Percentiles rank a stretch among this genome's conserved stretches.
These are phyloP conservation scores for Nemurella pictetii DNA, from an alignment of 2,888 invertebrate species.

Conservation along the genomic window DNA sequence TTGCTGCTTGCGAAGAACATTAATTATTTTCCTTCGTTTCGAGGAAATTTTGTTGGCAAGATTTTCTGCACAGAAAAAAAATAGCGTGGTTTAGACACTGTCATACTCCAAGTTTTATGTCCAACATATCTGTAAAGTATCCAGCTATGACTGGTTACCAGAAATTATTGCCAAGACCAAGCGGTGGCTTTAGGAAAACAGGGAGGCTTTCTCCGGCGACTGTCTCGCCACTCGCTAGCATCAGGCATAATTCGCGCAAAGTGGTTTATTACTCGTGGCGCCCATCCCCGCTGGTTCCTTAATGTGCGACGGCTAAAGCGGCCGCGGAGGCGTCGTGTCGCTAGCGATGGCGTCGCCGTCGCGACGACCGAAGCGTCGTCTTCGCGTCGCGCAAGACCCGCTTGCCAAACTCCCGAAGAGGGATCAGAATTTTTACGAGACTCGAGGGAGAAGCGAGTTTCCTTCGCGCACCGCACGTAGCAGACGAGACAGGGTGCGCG, in stretches of 20 bases:
- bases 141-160: background rate
- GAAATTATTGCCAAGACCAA: background rate
- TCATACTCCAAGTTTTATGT: background rate
- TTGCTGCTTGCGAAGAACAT: background rate
- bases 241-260: background rate
- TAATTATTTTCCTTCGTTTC: background rate
- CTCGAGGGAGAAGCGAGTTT: conserved; percentile 22
- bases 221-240: background rate
- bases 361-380: background rate
- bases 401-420: conserved; percentile 22
- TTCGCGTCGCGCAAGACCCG: background rate
- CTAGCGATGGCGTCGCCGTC: background rate
- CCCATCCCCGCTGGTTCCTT: background rate
- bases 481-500: conserved; percentile 23
- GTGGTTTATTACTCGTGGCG: background rate
- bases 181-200: background rate
- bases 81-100: background rate
- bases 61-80: background rate
- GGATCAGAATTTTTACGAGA: conserved; percentile 31
- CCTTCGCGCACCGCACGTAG: background rate
- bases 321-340: background rate
- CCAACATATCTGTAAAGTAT: background rate
- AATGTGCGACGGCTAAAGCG: background rate
- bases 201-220: background rate
- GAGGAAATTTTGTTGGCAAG: background rate